A percentile compares a stretch with the other conserved stretches of the same genome.
Evolutionary conservation across 30 jellyfish, hydroid and myxozoan species (phyloP).

Genomic region (Catostylus mosaicus): DNA sequence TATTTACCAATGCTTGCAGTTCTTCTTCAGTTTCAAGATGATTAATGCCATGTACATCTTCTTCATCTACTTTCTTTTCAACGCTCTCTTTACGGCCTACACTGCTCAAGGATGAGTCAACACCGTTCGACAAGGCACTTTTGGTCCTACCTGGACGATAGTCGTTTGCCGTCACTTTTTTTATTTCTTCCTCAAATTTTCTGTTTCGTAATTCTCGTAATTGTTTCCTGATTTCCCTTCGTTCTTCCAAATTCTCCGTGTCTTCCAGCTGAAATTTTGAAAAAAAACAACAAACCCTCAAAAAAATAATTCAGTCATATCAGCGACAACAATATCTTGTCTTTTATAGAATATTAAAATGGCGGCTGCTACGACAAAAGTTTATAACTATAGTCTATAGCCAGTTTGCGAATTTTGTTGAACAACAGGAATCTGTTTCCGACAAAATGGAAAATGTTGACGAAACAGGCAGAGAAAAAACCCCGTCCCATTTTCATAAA

Average conservation of each 20-base stretch:
- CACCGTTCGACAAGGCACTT: conserved; percentile 75
- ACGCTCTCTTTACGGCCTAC: conserved; percentile 52
- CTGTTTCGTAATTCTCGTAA: conserved; percentile 87
- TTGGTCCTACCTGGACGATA: conserved; percentile 61
- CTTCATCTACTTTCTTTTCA: conserved; percentile 63
- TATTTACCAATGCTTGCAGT: conserved; percentile 89
- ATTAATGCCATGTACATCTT: conserved; percentile 83
- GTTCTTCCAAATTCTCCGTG: conserved; percentile 89
- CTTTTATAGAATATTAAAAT: too few species aligned
- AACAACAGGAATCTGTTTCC: too few species aligned
- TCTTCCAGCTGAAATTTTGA: conserved; percentile 80
- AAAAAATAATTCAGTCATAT: too few species aligned
- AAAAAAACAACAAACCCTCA: too few species aligned
- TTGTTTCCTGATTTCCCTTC: conserved; percentile 91
- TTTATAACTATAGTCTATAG: too few species aligned
- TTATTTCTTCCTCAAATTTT: conserved; percentile 93
- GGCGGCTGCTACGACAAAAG: too few species aligned
- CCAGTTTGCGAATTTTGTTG: too few species aligned
- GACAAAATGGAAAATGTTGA: too few species aligned
- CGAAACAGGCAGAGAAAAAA: too few species aligned
- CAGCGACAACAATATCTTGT: too few species aligned
- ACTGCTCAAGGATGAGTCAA: conserved; percentile 57
- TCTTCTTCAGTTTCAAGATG: conserved; percentile 85
- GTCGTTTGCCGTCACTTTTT: conserved; percentile 87
- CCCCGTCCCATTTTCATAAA: too few species aligned